Evolutionary conservation across 2,113 vertebrate genomes (phyloP), one percentile per base, ranked within the genome.

Genomic region (Lophura nycthemera): DNA sequence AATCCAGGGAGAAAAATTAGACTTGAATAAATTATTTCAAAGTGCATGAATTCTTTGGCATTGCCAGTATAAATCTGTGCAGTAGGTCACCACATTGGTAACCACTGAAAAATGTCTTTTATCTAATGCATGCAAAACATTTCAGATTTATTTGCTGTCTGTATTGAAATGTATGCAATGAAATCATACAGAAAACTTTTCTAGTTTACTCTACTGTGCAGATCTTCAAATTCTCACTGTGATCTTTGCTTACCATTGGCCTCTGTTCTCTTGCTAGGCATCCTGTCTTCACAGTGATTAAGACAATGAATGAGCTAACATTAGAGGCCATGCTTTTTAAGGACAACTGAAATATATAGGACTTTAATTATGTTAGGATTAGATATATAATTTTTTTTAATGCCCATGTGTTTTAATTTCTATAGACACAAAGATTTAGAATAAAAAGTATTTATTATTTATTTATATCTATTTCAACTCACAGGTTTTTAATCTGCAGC

Each of bases 21-120:
- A 34, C 79, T 95, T 47, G 88, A 96, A 93, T 67, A 93, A 97
- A 97, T 96, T 92, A 91, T 94, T 97, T 90, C 89, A 96, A 75
- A 16, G 27, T 95, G 83, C 82, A 94, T 86, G 66, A 86, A 67
- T 97, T 96, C 89, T 82, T 32, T 63, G 76, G 74, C 69, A 42
- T 56, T 95, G 93, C 96, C 95, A 97, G 87, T 92, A 86, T 96
- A 97, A 97, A 97, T 88, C 65, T 61, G 61, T 88, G 93, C 80
- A 95, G 66, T 89, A 90, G 87, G 75, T 96, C 90, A 94, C 57
- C 94, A 88, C 90, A 93, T 77, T 45, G 78, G 54, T 93, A 88
- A 92, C 90, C 84, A 77, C 77, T 40, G 43, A 81, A 94, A 61
- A 95, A 66, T 43, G 13, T 20, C 20, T 92, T 86, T 88, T 69